phyloP scores from a whole-genome alignment of 2,113 vertebrate species.

The Arothron firmamentum region DNA sequence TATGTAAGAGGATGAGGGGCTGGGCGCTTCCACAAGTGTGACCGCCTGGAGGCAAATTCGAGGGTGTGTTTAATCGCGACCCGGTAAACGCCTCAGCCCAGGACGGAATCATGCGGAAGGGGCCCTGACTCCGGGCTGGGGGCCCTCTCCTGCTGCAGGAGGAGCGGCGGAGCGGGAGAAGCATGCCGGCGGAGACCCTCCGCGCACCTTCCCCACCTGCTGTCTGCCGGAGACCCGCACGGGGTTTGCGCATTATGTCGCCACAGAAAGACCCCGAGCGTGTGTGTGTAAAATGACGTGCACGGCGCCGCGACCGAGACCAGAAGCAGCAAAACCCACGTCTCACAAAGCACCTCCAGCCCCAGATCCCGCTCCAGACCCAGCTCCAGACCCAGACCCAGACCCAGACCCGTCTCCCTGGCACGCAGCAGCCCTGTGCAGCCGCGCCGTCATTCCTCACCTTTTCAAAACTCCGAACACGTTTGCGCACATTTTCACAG shows the following conservation, averaged over 20 bases:
- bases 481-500: constrained; percentile 74
- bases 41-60: constrained; percentile 7
- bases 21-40: constrained; percentile 27
- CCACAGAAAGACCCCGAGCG: constrained; percentile 1
- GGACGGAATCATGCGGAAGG: not conserved
- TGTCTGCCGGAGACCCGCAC: not conserved
- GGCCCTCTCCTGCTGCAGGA: constrained; percentile 5
- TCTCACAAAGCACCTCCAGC: constrained; percentile 2
- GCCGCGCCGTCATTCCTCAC: constrained; percentile 59
- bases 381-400: not conserved
- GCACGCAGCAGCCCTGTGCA: too few relatives aligned
- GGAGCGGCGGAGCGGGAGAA: not conserved
- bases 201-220: constrained; percentile 7
- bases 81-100: constrained; percentile 19
- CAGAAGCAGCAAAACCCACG: constrained; percentile 7
- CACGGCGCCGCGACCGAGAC: not conserved
- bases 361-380: not conserved
- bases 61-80: constrained; percentile 16
- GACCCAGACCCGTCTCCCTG: not conserved
- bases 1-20: constrained; percentile 39
- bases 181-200: not conserved
- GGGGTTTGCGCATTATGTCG: constrained; percentile 59
- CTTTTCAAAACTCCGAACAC: constrained; percentile 78
- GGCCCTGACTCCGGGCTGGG: not conserved
- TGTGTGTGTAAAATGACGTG: too few relatives aligned